These are phyloP conservation scores for Esox niger DNA, from an alignment of 2,113 vertebrate species.

Conservation along the genomic window DNA sequence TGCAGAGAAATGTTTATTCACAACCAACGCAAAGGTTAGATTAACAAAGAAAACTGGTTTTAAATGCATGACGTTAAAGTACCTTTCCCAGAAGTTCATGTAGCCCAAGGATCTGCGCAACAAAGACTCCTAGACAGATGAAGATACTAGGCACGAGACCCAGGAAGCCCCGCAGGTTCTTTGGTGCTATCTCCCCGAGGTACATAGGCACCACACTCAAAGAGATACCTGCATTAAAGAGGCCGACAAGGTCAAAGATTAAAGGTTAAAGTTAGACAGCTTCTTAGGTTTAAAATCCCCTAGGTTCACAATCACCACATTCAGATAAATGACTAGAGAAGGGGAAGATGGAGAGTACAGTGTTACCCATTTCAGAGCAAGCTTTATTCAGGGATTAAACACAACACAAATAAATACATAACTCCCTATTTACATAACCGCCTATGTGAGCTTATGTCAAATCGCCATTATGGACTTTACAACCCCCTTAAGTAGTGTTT, in stretches of 20 bases:
- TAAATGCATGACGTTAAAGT: not conserved
- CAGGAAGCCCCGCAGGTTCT: slow-evolving; percentile 83
- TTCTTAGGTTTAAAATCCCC: no score
- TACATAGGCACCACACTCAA: slow-evolving; percentile 71
- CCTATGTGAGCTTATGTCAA: not conserved
- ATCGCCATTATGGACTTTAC: not conserved
- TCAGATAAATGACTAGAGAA: no score
- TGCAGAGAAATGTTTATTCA: no score
- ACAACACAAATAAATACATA: no score
- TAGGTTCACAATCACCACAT: no score
- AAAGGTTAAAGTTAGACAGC: not conserved
- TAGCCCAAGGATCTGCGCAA: slow-evolving; percentile 83
- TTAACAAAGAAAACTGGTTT: no score
- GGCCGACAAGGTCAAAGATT: not conserved
- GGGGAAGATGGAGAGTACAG: no score
- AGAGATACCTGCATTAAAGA: slow-evolving; percentile 73
- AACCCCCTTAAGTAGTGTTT: no score
- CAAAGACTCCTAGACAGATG: slow-evolving; percentile 87
- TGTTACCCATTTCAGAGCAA: no score
- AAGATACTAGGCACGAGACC: slow-evolving; percentile 85
- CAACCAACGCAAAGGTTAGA: no score
- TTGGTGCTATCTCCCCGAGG: slow-evolving; percentile 73
- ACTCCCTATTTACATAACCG: not conserved
- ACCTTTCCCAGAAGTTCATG: slow-evolving; percentile 82
- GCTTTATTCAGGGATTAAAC: no score